Percentiles rank a stretch among this genome's conserved stretches.
These are phyloP conservation scores for Ameiurus melas DNA, from an alignment of 2,113 vertebrate species.

Conservation along the genomic window DNA sequence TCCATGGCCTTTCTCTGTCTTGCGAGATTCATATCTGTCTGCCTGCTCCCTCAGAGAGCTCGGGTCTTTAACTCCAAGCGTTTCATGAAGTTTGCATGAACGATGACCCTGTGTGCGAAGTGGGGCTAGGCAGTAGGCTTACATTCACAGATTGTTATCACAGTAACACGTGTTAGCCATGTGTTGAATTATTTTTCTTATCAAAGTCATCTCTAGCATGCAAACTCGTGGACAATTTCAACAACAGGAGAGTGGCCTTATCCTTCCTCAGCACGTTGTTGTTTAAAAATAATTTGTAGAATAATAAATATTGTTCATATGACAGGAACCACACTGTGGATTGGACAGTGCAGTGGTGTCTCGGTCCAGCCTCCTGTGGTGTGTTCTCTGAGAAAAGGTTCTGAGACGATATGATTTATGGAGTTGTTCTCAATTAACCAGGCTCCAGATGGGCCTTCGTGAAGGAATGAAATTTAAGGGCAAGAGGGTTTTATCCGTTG, in stretches of 20 bases:
- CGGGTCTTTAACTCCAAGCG: neutral
- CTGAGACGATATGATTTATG: conserved; percentile 26
- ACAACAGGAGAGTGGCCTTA: neutral
- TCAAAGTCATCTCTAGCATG: neutral
- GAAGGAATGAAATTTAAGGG: neutral
- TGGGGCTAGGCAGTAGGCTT: neutral
- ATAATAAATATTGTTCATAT: conserved; percentile 23
- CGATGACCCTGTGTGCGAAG: neutral
- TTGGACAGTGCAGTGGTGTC: neutral
- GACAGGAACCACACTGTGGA: neutral
- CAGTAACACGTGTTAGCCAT: neutral
- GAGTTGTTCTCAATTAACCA: conserved; percentile 30
- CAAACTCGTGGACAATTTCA: neutral
- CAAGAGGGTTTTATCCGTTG: neutral
- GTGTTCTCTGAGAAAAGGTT: conserved; percentile 1
- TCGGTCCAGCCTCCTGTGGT: conserved; percentile 16
- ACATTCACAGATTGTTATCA: neutral
- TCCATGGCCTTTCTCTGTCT: neutral
- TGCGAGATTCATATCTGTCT: neutral
- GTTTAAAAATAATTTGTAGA: neutral
- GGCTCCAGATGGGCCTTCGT: conserved; percentile 16
- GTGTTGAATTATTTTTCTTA: neutral
- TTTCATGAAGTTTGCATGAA: neutral
- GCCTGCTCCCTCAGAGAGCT: neutral
- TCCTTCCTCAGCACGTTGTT: neutral